Percentiles rank a stretch among this genome's conserved stretches.
Evolutionary conservation across 2,888 invertebrate genomes (phyloP).

Genomic region (Yponomeuta sedellus): DNA sequence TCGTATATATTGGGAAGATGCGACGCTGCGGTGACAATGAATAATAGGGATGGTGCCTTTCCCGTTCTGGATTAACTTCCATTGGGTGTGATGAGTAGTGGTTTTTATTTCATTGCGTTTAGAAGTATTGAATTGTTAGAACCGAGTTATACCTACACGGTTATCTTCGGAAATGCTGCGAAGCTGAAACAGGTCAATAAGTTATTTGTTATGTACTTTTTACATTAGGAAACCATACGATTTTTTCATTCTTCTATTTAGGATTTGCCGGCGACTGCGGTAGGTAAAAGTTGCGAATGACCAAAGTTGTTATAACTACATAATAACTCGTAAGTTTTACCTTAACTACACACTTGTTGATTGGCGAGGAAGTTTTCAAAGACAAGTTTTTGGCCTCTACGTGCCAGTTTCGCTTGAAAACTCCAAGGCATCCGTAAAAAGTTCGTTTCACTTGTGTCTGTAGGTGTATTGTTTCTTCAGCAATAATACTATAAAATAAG

Average conservation of each 20-base stretch:
- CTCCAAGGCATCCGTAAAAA: not conserved
- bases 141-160: no score
- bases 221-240: no score
- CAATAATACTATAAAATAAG: no score
- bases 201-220: no score
- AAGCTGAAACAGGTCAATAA: no score
- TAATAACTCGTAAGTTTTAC: no score
- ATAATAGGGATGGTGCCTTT: conserved; percentile 45
- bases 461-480: not conserved
- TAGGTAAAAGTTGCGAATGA: no score
- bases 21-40: conserved; percentile 69
- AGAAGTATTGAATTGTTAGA: no score
- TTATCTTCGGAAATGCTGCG: no score
- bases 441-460: not conserved
- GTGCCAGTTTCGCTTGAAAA: not conserved
- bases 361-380: not conserved
- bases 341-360: not conserved
- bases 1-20: conserved; percentile 66
- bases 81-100: not conserved
- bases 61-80: not conserved
- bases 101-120: not conserved
- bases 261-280: no score
- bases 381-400: not conserved
- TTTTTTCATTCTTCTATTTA: no score
- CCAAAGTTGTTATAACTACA: no score